Conservation (phyloP, 2,797 vertebrate genomes). For the Eospalax fontanierii region DNA sequence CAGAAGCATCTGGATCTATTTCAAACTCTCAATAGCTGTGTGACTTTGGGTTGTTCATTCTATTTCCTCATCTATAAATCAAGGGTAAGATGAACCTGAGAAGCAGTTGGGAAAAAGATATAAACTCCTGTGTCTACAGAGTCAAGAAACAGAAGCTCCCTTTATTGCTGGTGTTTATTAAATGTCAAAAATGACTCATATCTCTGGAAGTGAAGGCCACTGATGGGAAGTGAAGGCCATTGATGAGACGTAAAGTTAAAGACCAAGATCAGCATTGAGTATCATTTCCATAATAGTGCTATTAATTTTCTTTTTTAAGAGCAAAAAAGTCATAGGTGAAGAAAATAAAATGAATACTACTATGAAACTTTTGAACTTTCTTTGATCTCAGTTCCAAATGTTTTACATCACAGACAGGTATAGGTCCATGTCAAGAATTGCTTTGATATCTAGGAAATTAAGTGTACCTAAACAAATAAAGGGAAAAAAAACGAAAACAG, state of each 20-base stretch:
- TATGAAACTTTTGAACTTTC: background rate
- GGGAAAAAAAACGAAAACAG: no score
- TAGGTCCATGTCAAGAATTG: no score
- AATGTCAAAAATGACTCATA: slow-evolving; percentile 5
- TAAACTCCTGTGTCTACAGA: background rate
- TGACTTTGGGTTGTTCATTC: slow-evolving; percentile 23
- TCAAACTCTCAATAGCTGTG: background rate
- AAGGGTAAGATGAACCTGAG: background rate
- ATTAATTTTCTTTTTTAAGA: slow-evolving; percentile 39
- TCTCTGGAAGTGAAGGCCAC: slow-evolving; percentile 7
- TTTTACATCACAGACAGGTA: no score
- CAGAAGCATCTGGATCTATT: slow-evolving; percentile 6
- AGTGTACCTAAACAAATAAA: background rate
- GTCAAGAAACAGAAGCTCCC: background rate
- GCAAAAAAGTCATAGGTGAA: background rate
- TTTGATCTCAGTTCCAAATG: background rate
- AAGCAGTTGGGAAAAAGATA: background rate
- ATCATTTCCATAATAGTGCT: slow-evolving; percentile 17
- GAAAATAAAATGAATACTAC: slow-evolving; percentile 7
- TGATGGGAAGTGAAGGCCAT: slow-evolving; percentile 17
- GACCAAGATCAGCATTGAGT: background rate
- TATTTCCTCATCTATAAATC: slow-evolving; percentile 41
- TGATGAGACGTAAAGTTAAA: no score
- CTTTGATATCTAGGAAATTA: background rate
- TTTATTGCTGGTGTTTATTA: slow-evolving; percentile 10